Evolutionary conservation across 2,888 invertebrate genomes (phyloP).

Genomic region (Apodemia duryi): DNA sequence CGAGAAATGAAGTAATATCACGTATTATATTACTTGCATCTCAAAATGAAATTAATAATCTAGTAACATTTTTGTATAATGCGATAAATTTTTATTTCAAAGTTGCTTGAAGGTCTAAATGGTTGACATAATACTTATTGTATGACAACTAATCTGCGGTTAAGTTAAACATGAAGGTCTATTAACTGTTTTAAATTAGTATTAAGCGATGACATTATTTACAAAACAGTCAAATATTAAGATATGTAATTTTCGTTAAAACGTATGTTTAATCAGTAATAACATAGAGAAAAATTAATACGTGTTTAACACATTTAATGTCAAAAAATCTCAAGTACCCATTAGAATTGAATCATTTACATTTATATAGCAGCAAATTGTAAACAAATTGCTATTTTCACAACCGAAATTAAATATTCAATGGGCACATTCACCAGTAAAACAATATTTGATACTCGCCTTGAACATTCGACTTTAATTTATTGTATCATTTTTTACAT

Average conservation of each 20-base stretch:
- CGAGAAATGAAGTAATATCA: slow-evolving; percentile 8
- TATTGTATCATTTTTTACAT: slow-evolving; percentile 17
- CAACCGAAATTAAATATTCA: slow-evolving; percentile 79
- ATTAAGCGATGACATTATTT: slow-evolving; percentile 1
- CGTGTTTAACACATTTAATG: slow-evolving; percentile 71
- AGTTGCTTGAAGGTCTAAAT: background rate
- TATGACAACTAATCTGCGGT: background rate
- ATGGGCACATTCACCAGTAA: slow-evolving; percentile 45
- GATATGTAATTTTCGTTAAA: slow-evolving; percentile 55
- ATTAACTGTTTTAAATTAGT: slow-evolving; percentile 5
- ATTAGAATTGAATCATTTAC: slow-evolving; percentile 55
- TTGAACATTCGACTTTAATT: no score
- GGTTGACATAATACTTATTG: background rate
- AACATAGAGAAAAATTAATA: slow-evolving; percentile 48
- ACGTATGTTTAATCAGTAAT: slow-evolving; percentile 34
- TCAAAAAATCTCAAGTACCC: slow-evolving; percentile 33
- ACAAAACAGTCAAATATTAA: slow-evolving; percentile 35
- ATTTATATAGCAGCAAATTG: slow-evolving; percentile 44
- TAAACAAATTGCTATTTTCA: slow-evolving; percentile 77
- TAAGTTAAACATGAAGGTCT: background rate
- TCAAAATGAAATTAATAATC: slow-evolving; percentile 6
- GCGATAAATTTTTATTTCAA: background rate
- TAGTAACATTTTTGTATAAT: background rate
- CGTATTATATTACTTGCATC: slow-evolving; percentile 28
- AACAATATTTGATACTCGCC: slow-evolving; percentile 16